Conservation (phyloP, 2,113 vertebrate species). For the Thryonomys swinderianus region DNA sequence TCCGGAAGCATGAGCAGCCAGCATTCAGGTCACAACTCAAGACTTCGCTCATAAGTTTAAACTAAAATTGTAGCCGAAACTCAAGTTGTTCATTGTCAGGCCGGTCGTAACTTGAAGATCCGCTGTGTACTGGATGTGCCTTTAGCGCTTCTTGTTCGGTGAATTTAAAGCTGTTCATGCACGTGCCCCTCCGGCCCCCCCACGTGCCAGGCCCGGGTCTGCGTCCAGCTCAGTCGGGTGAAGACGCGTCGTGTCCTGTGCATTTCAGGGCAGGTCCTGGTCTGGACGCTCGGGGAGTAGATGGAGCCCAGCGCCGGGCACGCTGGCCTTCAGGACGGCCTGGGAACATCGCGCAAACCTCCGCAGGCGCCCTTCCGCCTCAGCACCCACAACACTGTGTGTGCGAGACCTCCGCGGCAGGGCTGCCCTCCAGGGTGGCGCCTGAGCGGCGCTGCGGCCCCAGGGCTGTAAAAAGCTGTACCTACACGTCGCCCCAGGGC, state of each 20-base stretch:
- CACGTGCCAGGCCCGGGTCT: not conserved
- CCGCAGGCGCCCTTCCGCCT: not conserved
- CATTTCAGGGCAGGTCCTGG: not conserved
- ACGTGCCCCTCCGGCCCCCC: not conserved
- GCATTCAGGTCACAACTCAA: no score
- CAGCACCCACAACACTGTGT: not conserved
- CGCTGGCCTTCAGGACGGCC: no score
- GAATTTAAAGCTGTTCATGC: not conserved
- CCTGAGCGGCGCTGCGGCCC: not conserved
- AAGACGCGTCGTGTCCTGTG: not conserved
- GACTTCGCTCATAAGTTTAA: no score
- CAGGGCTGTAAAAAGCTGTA: not conserved
- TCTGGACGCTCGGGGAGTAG: no score
- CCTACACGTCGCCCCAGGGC: slow-evolving; percentile 1
- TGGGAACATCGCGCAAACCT: not conserved
- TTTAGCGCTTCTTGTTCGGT: slow-evolving; percentile 15
- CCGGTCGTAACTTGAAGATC: no score
- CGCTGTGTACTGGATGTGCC: slow-evolving; percentile 12
- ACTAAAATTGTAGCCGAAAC: no score
- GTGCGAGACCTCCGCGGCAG: not conserved
- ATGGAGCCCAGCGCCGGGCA: no score
- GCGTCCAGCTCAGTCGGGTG: not conserved
- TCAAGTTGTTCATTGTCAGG: no score
- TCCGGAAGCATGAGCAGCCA: no score
- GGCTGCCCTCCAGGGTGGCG: not conserved